These are phyloP conservation scores for Selenia dentaria DNA, from an alignment of 2,888 invertebrate genomes.

Conservation along the genomic window DNA sequence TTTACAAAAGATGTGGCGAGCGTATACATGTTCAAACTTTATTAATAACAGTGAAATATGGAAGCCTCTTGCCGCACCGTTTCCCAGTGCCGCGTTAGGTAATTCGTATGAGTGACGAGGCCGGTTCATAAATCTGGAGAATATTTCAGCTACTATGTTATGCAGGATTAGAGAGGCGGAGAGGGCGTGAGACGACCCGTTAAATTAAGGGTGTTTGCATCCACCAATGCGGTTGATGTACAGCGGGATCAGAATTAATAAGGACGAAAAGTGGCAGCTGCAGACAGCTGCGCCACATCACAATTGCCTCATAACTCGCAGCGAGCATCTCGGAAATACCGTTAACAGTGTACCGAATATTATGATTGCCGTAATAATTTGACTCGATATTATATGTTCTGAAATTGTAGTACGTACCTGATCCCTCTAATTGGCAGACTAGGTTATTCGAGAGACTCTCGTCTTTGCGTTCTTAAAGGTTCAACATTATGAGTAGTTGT, in stretches of 20 bases:
- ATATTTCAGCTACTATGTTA: constrained; percentile 56
- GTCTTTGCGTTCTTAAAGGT: no score
- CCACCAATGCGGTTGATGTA: constrained; percentile 50
- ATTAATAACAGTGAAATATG: no score
- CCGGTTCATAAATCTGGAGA: constrained; percentile 52
- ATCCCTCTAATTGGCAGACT: no score
- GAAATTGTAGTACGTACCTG: no score
- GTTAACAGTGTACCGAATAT: no score
- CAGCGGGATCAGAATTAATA: constrained; percentile 59
- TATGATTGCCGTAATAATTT: no score
- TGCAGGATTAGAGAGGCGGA: constrained; percentile 55
- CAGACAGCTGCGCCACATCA: background rate
- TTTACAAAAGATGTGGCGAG: constrained; percentile 12
- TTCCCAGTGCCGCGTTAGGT: constrained; percentile 30
- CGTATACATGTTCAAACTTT: constrained; percentile 22
- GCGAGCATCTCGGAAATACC: background rate
- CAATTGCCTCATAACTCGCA: background rate
- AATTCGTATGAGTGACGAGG: constrained; percentile 45
- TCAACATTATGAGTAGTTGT: no score
- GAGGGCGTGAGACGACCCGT: no score
- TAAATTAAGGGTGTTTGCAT: no score
- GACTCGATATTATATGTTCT: no score
- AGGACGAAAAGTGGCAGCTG: constrained; percentile 34
- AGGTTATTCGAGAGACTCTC: no score
- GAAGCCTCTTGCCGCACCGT: constrained; percentile 23